Percentiles rank a stretch among this genome's conserved stretches.
Evolutionary conservation across 1,140 invertebrate species (phyloP).

Genomic region (Leptinotarsa defecta): DNA sequence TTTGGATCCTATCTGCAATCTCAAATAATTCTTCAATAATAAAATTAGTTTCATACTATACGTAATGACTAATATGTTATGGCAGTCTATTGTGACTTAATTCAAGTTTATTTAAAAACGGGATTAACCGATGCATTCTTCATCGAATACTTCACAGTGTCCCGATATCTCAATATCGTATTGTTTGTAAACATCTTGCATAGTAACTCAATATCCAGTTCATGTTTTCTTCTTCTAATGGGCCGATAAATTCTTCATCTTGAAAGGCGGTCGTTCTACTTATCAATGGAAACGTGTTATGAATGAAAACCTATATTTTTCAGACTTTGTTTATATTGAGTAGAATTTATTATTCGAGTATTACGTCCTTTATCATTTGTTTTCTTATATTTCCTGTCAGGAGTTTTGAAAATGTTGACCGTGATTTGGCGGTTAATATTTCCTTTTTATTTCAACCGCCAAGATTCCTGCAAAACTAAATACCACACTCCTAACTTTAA

Average conservation of each 20-base stretch:
- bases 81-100: too few relatives aligned
- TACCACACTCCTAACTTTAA: too few relatives aligned
- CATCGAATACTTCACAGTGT: not conserved
- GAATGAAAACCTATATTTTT: not conserved
- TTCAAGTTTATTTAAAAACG: too few relatives aligned
- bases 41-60: too few relatives aligned
- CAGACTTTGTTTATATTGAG: not conserved
- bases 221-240: conserved; percentile 6
- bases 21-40: too few relatives aligned
- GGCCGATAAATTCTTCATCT: not conserved
- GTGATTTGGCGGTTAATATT: too few relatives aligned
- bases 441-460: too few relatives aligned
- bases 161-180: conserved; percentile 1
- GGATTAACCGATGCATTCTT: not conserved
- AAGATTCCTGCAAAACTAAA: too few relatives aligned
- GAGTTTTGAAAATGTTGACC: too few relatives aligned
- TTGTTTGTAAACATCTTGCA: not conserved
- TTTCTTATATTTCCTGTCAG: too few relatives aligned
- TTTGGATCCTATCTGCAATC: too few relatives aligned
- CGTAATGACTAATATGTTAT: too few relatives aligned
- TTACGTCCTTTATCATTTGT: not conserved
- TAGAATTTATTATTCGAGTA: conserved; percentile 1
- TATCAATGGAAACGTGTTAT: conserved; percentile 6
- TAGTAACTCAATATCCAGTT: not conserved
- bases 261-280: conserved; percentile 5